Evolutionary conservation across 2,797 vertebrate genomes (phyloP), one percentile per base, ranked within the genome.

Genomic region (Sarcophilus harrisii): DNA sequence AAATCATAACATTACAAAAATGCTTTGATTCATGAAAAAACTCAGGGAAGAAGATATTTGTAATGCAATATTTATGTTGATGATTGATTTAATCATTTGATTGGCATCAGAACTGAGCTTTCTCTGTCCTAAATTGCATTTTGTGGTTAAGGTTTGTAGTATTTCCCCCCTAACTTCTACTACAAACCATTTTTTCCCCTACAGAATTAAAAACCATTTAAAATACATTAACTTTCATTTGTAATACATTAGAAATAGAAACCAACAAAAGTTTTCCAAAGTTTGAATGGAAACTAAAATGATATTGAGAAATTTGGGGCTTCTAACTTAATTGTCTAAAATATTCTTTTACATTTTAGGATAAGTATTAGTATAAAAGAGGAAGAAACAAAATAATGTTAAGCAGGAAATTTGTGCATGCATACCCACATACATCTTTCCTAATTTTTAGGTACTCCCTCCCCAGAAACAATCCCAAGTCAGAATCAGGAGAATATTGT

Each of bases 401-500:
- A 81, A 45, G 21, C 45, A 38, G 18, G n/a, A 73, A 73, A 73
- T 73, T 58, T 58, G 52, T 54, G 52, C 54, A 54, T 54, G 9
- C 9, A 9, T 54, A 54, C 5, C 52, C 52, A 54, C 5, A 54
- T 54, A 54, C 52, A 58, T 32, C 30, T 66, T 32, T n/a, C 1
- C 60, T n/a, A 14, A n/a, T 66, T 66, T 5, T 16, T 12, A n/a
- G 60, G 12, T 12, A 66, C 30, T 4, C 13, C 52, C 52, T 54
- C 62, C 4, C 62, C 14, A 66, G 2, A 1, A 38, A 38, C n/a
- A 0, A 1, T 81, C 45, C 0, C 18, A 38, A 8, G 6, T 38
- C n/a, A 81, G 38, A 38, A 27, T 81, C 18, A 11, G 21, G 38
- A 21, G 45, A 73, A 45, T 21, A 2, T 18, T 38, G 13, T 66